Percentiles rank a stretch among this genome's conserved stretches.
Evolutionary conservation across 2,797 vertebrate species (phyloP).

Genomic region (Carcharodon carcharias): DNA sequence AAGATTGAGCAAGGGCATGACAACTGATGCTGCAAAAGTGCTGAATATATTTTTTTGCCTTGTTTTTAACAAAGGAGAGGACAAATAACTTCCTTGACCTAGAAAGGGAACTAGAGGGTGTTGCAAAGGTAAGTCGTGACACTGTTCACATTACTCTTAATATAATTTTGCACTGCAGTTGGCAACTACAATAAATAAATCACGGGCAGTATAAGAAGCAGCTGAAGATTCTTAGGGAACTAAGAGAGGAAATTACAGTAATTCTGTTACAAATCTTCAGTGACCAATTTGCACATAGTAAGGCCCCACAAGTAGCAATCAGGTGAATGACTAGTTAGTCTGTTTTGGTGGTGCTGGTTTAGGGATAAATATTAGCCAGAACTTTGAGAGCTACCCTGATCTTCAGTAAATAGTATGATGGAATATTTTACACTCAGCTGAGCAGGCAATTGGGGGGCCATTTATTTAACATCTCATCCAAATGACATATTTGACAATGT

Average conservation of each 20-base stretch:
- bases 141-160: background rate
- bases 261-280: background rate
- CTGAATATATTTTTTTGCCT: background rate
- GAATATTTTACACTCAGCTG: background rate
- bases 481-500: background rate
- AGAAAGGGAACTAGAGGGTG: background rate
- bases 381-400: background rate
- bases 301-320: background rate
- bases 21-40: background rate
- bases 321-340: background rate
- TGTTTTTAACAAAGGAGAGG: background rate
- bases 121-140: background rate
- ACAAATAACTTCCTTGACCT: background rate
- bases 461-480: background rate
- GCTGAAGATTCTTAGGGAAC: background rate
- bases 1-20: background rate
- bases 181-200: background rate
- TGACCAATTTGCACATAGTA: background rate
- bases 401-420: background rate
- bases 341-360: background rate
- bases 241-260: background rate
- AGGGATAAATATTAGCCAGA: background rate
- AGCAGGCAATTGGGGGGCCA: background rate
- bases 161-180: background rate
- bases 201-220: background rate